These are phyloP conservation scores for Typhlichthys eigenmanni DNA, from an alignment of 2,797 vertebrate genomes.

Conservation along the genomic window DNA sequence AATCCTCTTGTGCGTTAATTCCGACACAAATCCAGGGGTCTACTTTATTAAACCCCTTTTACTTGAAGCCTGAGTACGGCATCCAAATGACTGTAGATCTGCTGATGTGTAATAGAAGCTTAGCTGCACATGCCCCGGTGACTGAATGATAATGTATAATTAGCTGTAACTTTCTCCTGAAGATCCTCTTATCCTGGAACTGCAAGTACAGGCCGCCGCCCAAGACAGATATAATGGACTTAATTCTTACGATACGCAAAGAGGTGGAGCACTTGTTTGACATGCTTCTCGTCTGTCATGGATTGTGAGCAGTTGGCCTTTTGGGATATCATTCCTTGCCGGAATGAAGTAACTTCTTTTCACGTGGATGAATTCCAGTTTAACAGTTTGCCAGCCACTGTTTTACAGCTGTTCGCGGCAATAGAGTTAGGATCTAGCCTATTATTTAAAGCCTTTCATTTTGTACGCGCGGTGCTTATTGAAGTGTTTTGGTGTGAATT, in stretches of 20 bases:
- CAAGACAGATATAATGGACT: slow-evolving; percentile 2
- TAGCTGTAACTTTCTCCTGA: slow-evolving; percentile 16
- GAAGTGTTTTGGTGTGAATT: too few species aligned
- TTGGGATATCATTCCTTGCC: neutral
- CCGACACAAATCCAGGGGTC: slow-evolving; percentile 36
- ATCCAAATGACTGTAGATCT: slow-evolving; percentile 36
- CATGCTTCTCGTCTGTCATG: neutral
- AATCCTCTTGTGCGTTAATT: too few species aligned
- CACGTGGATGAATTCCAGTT: too few species aligned
- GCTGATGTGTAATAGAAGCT: slow-evolving; percentile 25
- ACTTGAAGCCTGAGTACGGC: slow-evolving; percentile 15
- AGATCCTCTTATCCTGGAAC: neutral
- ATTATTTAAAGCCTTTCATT: neutral
- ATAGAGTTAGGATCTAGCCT: neutral
- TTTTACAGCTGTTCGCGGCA: too few species aligned
- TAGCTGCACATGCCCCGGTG: slow-evolving; percentile 1
- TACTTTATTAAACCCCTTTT: slow-evolving; percentile 5
- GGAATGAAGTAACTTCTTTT: too few species aligned
- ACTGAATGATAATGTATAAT: slow-evolving; percentile 18
- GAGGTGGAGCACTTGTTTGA: neutral
- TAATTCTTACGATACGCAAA: neutral
- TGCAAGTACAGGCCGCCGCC: neutral
- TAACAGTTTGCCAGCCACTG: too few species aligned
- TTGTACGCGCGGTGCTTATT: too few species aligned
- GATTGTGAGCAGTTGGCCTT: neutral